Conservation (phyloP, 2,888 invertebrate genomes). For the Diploptera punctata region DNA sequence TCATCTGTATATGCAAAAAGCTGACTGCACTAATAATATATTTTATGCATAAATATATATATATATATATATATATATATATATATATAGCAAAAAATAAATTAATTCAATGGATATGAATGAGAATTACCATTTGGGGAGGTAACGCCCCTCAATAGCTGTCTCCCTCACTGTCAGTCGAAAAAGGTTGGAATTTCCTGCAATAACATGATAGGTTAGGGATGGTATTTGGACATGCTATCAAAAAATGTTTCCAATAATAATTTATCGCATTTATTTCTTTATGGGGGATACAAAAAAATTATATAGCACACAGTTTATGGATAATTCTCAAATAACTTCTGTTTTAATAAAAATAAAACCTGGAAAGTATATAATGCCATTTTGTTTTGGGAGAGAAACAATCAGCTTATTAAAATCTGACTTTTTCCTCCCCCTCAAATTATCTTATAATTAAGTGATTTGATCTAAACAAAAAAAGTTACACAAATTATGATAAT, state of each 20-base stretch:
- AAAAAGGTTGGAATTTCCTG: too few relatives aligned
- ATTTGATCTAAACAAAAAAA: slow-evolving; percentile 1
- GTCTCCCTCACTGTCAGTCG: too few relatives aligned
- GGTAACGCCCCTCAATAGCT: too few relatives aligned
- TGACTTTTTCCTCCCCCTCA: background rate
- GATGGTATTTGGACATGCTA: too few relatives aligned
- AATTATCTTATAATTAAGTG: background rate
- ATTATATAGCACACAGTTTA: slow-evolving; percentile 28
- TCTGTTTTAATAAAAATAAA: slow-evolving; percentile 27
- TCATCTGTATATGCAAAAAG: too few relatives aligned
- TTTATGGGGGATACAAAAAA: slow-evolving; percentile 35
- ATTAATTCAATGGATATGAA: too few relatives aligned
- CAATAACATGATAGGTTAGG: too few relatives aligned
- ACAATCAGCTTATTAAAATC: background rate
- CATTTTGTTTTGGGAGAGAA: slow-evolving; percentile 10
- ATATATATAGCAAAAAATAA: too few relatives aligned
- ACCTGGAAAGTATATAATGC: slow-evolving; percentile 19
- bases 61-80: too few relatives aligned
- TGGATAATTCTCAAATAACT: slow-evolving; percentile 28
- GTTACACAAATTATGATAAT: background rate
- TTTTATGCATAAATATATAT: too few relatives aligned
- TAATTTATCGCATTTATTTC: slow-evolving; percentile 26
- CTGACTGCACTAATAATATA: too few relatives aligned
- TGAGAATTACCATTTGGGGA: too few relatives aligned
- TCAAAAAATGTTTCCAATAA: background rate